phyloP scores from a whole-genome alignment of 2,888 invertebrate genomes.

The Opisthograptis luteolata region DNA sequence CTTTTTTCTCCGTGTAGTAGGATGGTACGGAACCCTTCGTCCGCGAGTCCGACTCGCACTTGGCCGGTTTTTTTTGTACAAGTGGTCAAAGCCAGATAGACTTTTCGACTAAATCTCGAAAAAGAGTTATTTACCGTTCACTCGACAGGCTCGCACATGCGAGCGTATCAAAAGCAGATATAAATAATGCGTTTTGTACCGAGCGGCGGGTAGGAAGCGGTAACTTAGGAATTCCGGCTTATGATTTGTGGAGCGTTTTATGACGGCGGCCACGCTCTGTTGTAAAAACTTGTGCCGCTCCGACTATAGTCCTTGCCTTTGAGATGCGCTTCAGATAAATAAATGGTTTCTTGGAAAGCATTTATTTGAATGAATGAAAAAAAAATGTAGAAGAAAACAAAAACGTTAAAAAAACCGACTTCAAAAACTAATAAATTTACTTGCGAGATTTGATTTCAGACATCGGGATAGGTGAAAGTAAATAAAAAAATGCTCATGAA shows the following conservation, averaged over 20 bases:
- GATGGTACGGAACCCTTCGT: too few relatives aligned
- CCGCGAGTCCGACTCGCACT: too few relatives aligned
- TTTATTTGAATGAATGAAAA: too few relatives aligned
- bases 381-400: too few relatives aligned
- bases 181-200: conserved; percentile 48
- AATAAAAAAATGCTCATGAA: too few relatives aligned
- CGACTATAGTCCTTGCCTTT: conserved; percentile 20
- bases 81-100: background rate
- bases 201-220: conserved; percentile 59
- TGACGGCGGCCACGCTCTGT: conserved; percentile 18
- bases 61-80: too few relatives aligned
- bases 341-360: background rate
- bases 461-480: too few relatives aligned
- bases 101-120: background rate
- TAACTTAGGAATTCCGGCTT: conserved; percentile 85
- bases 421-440: too few relatives aligned
- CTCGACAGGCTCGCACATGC: conserved; percentile 20
- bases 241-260: conserved; percentile 82
- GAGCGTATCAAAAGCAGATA: conserved; percentile 22
- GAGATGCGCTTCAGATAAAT: conserved; percentile 11
- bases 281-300: conserved; percentile 22
- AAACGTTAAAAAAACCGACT: too few relatives aligned
- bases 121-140: conserved; percentile 4
- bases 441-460: too few relatives aligned
- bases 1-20: too few relatives aligned